phyloP scores from a whole-genome alignment of 2,888 invertebrate species.

The Adela reaumurella region DNA sequence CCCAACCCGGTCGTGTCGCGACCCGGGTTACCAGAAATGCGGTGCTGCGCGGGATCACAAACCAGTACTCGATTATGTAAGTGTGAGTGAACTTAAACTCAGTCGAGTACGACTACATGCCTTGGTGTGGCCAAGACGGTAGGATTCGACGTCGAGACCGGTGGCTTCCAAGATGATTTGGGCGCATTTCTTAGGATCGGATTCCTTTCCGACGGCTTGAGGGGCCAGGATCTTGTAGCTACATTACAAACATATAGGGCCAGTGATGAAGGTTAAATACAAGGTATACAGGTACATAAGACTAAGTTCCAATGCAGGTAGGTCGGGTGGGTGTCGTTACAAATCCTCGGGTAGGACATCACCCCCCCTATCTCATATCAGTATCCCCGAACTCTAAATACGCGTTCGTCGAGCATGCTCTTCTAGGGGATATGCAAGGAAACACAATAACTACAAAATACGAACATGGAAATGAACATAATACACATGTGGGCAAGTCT shows the following conservation, averaged over 20 bases:
- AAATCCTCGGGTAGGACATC: slow-evolving; percentile 5
- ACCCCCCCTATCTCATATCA: too few relatives aligned
- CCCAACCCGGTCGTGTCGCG: not conserved
- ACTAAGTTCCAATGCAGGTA: slow-evolving; percentile 13
- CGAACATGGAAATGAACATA: too few relatives aligned
- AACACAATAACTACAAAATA: too few relatives aligned
- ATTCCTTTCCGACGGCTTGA: slow-evolving; percentile 71
- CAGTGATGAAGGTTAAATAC: slow-evolving; percentile 32
- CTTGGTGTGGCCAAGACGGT: slow-evolving; percentile 98
- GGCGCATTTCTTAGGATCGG: slow-evolving; percentile 80
- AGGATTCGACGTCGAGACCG: slow-evolving; percentile 85
- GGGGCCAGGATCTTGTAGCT: slow-evolving; percentile 99
- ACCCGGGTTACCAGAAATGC: not conserved
- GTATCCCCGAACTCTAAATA: too few relatives aligned
- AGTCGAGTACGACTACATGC: slow-evolving; percentile 62
- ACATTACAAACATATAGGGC: slow-evolving; percentile 50
- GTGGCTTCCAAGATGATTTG: slow-evolving; percentile 77
- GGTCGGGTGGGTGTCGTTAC: slow-evolving; percentile 3
- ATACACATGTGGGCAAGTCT: too few relatives aligned
- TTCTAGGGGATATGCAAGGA: too few relatives aligned
- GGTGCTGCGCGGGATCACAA: not conserved
- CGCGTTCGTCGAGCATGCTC: too few relatives aligned
- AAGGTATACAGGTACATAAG: slow-evolving; percentile 4
- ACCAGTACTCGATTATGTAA: not conserved
- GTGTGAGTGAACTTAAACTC: not conserved